phyloP scores from a whole-genome alignment of 2,888 invertebrate genomes.

The Chloroclystis v-ata region DNA sequence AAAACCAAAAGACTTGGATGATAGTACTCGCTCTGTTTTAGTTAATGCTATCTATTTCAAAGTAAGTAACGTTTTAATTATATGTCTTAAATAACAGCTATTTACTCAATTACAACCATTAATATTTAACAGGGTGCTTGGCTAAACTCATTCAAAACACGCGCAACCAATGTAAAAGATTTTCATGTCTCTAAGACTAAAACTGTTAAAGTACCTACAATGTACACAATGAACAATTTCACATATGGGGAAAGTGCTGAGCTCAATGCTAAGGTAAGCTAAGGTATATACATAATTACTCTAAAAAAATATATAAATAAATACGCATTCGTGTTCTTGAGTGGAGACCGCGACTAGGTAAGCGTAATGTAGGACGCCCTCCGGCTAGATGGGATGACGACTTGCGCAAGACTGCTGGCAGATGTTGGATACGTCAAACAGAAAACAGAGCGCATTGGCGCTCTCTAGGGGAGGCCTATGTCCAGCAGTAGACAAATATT shows the following conservation, averaged over 20 bases:
- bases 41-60: constrained; percentile 93
- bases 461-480: not conserved
- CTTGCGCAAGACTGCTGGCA: too few species aligned
- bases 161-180: not conserved
- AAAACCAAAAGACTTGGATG: constrained; percentile 64
- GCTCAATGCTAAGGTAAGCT: not conserved
- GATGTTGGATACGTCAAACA: too few species aligned
- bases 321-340: too few species aligned
- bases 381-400: too few species aligned
- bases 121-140: constrained; percentile 26
- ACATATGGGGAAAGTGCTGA: not conserved
- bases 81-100: too few species aligned
- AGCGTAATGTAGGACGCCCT: too few species aligned
- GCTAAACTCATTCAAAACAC: not conserved
- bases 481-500: not conserved
- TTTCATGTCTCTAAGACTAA: not conserved
- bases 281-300: too few species aligned
- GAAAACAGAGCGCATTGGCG: too few species aligned
- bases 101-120: too few species aligned
- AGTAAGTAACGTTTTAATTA: too few species aligned
- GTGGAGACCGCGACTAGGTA: too few species aligned
- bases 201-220: not conserved
- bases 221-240: not conserved
- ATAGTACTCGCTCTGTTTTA: constrained; percentile 81
- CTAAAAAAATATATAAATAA: too few species aligned